Evolutionary conservation across 2,797 vertebrate genomes (phyloP), one percentile per base, ranked within the genome.

Genomic region (Lithobates pipiens): DNA sequence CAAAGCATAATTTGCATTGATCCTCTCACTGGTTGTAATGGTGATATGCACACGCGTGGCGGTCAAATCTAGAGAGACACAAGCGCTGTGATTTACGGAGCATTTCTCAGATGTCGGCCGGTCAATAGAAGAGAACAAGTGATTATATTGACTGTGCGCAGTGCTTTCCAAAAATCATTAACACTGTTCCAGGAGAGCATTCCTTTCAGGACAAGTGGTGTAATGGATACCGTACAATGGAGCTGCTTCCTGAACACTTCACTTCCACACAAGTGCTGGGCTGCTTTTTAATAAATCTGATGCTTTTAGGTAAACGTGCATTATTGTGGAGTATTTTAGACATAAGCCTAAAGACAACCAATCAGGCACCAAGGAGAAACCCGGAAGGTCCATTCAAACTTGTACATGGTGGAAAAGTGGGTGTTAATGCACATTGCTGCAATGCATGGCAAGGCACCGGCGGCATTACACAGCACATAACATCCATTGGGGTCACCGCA

Each of bases 1-100:
- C 23, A 65, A 25, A 65, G 23, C 61, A 65, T 77, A 39, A 77
- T 77, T 77, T 77, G 76, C 76, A 82, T 82, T 82, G 80, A 82
- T 82, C 34, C 29, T 44, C 16, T n/a, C 23, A 15, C 29, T 42
- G 18, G 32, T 23, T 57, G 76, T 5, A 36, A 79, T 13, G n/a
- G 36, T 44, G 25, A 69, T 79, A 34, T 44, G 67, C 34, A 18
- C 50, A 54, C 50, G 13, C 27, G 61, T 44, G 61, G 29, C 25
- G 65, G 77, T 46, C 77, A 44, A n/a, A 68, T 79, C 39, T 21
- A 21, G 77, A 42, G 44, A 44, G 77, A 63, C 32, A 65, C n/a
- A 79, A 79, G 25, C 61, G 10, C 54, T 67, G 42, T 78, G 61
- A 69, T 79, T 69, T 65, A 42, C 23, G 8, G 7, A n/a, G 39